Percentiles rank a stretch among this genome's conserved stretches.
Evolutionary conservation across 2,888 invertebrate species (phyloP).

Genomic region (Drosophila recens): DNA sequence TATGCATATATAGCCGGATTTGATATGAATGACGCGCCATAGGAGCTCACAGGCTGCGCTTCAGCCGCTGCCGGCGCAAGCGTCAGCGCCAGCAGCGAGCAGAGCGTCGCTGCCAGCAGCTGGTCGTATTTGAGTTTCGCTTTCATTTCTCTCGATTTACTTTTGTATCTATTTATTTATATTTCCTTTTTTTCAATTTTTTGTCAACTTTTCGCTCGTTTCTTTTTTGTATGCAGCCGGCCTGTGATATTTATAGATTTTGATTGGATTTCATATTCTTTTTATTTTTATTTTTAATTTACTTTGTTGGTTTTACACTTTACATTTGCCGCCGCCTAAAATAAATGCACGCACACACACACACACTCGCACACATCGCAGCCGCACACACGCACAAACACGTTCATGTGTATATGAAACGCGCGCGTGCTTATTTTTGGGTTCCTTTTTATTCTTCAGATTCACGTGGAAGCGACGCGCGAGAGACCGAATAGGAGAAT

Average conservation of each 20-base stretch:
- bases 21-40: constrained; percentile 78
- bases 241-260: constrained; percentile 50
- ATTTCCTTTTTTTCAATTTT: background rate
- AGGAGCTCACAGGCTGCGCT: constrained; percentile 48
- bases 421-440: constrained; percentile 71
- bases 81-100: constrained; percentile 36
- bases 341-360: constrained; percentile 65
- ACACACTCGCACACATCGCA: constrained; percentile 30
- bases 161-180: constrained; percentile 8
- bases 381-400: constrained; percentile 30
- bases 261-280: constrained; percentile 44
- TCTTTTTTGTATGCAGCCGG: constrained; percentile 48
- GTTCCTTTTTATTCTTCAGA: constrained; percentile 53
- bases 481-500: constrained; percentile 6
- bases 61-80: constrained; percentile 31
- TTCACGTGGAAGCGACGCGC: constrained; percentile 63
- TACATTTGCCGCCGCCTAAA: constrained; percentile 73
- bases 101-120: constrained; percentile 48
- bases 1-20: constrained; percentile 82
- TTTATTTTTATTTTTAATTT: constrained; percentile 17
- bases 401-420: constrained; percentile 34
- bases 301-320: constrained; percentile 49
- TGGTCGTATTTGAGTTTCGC: constrained; percentile 59
- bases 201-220: constrained; percentile 35
- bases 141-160: constrained; percentile 60